Percentiles rank a stretch among this genome's conserved stretches.
Conservation (phyloP, 2,113 vertebrate species). For the Plectropomus leopardus region DNA sequence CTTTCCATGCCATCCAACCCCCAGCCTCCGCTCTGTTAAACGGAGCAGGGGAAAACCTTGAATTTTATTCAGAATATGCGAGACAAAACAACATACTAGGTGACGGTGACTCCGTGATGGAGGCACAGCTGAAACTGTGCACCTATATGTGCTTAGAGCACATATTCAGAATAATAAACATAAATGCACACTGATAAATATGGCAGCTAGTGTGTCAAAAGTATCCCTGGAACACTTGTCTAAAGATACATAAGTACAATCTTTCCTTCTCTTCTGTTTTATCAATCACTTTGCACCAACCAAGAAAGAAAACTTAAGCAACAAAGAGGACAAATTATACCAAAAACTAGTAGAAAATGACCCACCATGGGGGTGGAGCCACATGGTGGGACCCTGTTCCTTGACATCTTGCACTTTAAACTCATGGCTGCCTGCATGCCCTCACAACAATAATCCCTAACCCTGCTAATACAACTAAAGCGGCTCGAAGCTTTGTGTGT, state of each 20-base stretch:
- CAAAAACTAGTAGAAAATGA: not conserved
- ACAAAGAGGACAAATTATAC: not conserved
- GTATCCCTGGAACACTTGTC: not conserved
- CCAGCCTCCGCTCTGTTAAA: conserved; percentile 27
- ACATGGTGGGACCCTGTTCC: conserved; percentile 42
- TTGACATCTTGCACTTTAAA: conserved; percentile 64
- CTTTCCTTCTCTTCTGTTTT: not conserved
- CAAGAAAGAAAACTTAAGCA: not conserved
- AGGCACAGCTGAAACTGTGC: not conserved
- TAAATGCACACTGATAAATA: not conserved
- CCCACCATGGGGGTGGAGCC: not conserved
- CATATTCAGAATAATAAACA: not conserved
- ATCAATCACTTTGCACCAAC: too few relatives aligned
- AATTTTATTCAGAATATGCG: conserved; percentile 29
- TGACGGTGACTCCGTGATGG: not conserved
- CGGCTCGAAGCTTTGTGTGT: conserved; percentile 56
- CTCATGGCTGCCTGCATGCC: conserved; percentile 38
- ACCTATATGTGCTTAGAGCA: not conserved
- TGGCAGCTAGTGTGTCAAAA: not conserved
- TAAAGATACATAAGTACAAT: conserved; percentile 8
- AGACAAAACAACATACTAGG: conserved; percentile 19
- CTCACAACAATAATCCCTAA: conserved; percentile 67
- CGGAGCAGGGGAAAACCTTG: conserved; percentile 16
- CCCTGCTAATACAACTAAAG: conserved; percentile 77
- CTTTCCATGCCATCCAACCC: conserved; percentile 70